Evolutionary conservation across 1,140 invertebrate genomes (phyloP).

Genomic region (Coelopa frigida): DNA sequence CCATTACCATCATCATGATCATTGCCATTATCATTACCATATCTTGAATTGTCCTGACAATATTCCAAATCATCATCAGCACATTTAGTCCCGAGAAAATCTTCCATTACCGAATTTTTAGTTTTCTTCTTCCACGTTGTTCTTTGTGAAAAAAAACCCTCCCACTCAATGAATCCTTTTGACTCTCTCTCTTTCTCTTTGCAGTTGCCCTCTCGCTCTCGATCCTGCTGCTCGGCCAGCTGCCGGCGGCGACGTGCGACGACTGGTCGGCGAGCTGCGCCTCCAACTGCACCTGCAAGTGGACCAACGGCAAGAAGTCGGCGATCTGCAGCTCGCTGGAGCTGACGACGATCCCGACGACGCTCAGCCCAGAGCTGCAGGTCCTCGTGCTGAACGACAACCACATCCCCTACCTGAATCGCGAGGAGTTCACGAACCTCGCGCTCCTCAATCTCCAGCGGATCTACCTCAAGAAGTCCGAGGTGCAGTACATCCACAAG

Average conservation of each 20-base stretch:
- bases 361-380: conserved; percentile 74
- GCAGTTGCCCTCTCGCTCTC: conserved; percentile 10
- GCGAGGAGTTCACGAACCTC: conserved; percentile 69
- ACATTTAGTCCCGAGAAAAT: not conserved
- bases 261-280: conserved; percentile 72
- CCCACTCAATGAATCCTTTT: not conserved
- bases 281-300: conserved; percentile 79
- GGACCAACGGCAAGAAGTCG: conserved; percentile 81
- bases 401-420: conserved; percentile 63
- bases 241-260: conserved; percentile 49
- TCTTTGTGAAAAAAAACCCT: not conserved
- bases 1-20: too few species aligned
- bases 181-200: not conserved
- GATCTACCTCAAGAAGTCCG: conserved; percentile 67
- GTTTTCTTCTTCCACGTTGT: not conserved
- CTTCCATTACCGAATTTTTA: not conserved
- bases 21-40: too few species aligned
- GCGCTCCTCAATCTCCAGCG: conserved; percentile 77
- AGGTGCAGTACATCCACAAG: conserved; percentile 65
- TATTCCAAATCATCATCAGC: not conserved
- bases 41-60: not conserved
- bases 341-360: conserved; percentile 63
- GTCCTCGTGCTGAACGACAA: conserved; percentile 78
- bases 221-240: conserved; percentile 17
- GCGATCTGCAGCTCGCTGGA: conserved; percentile 71